phyloP scores from a whole-genome alignment of 1,140 invertebrate genomes.

The Andrena cerasifolii region DNA sequence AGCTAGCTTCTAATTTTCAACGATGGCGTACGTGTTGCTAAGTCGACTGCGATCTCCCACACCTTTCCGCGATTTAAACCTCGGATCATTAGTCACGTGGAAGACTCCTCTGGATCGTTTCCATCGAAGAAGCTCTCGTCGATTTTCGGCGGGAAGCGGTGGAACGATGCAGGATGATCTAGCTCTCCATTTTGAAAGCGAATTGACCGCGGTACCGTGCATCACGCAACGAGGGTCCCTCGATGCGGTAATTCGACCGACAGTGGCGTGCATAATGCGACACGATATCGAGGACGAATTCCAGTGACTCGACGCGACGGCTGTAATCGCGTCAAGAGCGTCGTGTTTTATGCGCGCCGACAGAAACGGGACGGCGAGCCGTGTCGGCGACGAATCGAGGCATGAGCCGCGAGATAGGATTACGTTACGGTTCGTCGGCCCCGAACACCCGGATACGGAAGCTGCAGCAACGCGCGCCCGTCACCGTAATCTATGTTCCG shows the following conservation, averaged over 20 bases:
- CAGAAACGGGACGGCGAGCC: conserved; percentile 34
- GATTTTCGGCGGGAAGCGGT: neutral
- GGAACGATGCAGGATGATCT: neutral
- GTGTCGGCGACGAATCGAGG: conserved; percentile 40
- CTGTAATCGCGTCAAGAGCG: conserved; percentile 45
- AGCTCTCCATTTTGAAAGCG: neutral
- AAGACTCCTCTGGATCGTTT: neutral
- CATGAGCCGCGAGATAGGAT: conserved; percentile 43
- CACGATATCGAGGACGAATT: neutral
- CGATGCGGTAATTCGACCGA: conserved; percentile 24
- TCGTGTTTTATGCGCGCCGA: conserved; percentile 43
- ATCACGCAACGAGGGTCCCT: neutral
- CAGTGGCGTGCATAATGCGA: conserved; percentile 40
- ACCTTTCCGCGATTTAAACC: neutral
- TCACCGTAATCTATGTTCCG: conserved; percentile 50
- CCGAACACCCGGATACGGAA: conserved; percentile 47
- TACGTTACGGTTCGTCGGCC: conserved; percentile 49
- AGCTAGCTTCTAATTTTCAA: conserved; percentile 48
- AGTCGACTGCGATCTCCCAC: neutral
- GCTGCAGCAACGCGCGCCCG: conserved; percentile 21
- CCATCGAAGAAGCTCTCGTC: neutral
- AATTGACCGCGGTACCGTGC: neutral
- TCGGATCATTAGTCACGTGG: neutral
- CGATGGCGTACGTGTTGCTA: neutral
- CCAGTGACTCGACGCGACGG: neutral